A percentile compares a stretch with the other conserved stretches of the same genome.
phyloP scores from a whole-genome alignment of 2,797 vertebrate species.

The Mormyrus proboscirostris region DNA sequence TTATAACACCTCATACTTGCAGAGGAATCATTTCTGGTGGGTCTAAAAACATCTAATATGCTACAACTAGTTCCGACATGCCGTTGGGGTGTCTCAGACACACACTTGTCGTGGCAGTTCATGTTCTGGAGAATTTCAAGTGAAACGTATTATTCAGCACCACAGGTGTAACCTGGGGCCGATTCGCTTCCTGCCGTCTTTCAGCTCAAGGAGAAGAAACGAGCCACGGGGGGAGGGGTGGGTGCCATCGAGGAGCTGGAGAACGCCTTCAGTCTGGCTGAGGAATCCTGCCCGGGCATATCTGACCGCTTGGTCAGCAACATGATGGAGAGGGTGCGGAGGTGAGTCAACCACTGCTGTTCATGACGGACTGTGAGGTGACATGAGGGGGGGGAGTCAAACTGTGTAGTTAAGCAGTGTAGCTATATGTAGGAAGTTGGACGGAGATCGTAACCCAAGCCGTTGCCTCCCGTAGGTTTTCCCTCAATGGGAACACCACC shows the following conservation, averaged over 20 bases:
- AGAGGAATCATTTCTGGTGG: not conserved
- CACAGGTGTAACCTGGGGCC: not conserved
- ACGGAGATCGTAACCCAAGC: not conserved
- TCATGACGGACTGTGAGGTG: not conserved
- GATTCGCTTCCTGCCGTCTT: not conserved
- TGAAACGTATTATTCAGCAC: not conserved
- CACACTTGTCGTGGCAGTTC: not conserved
- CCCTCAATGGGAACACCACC: constrained; percentile 67
- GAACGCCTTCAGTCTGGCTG: constrained; percentile 91
- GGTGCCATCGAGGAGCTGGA: constrained; percentile 93
- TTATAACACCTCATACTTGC: not conserved
- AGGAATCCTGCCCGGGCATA: constrained; percentile 96
- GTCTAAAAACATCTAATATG: not conserved
- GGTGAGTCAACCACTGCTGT: constrained; percentile 54
- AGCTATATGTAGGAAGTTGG: not conserved
- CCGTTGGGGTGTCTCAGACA: not conserved
- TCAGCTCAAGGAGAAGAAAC: constrained; percentile 85
- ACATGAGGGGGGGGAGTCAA: not conserved
- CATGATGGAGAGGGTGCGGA: constrained; percentile 90
- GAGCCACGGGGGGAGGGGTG: constrained; percentile 69
- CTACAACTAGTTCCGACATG: not conserved
- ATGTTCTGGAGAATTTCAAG: not conserved
- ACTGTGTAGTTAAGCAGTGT: not conserved
- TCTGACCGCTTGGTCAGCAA: constrained; percentile 89
- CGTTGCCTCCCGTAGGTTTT: constrained; percentile 57